Evolutionary conservation across 1,140 invertebrate species (phyloP), one percentile per base, ranked within the genome.

Genomic region (Ostrea denselamellosa): DNA sequence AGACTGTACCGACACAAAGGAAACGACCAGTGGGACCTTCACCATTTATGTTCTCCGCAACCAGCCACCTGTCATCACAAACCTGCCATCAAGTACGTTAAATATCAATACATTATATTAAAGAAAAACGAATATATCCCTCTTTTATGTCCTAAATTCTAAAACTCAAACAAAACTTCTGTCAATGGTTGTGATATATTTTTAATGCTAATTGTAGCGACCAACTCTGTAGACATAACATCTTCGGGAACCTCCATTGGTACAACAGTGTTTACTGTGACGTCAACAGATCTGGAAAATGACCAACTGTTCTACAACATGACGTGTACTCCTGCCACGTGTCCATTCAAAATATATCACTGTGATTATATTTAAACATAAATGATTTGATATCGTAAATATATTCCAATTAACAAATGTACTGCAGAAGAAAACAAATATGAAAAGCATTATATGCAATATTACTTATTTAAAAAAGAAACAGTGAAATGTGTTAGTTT

Each of bases 181-280:
- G 12, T 62, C n/a, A 19, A 19, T 8, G n/a, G 7, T 19, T 62
- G 9, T 62, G 5, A 62, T 62, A 0, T 12, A 44, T 14, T 62
- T n/a, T 19, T 12, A 62, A 62, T 14, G 19, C n/a, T 62, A n/a
- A n/a, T 77, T 28, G 12, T 25, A 77, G 68, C 22, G 9, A 4
- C 68, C 22, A 77, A 77, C 17, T 77, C 68, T 8, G 28, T 77
- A 28, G 68, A 77, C 25, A 87, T 87, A 9, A 7, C 87, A 14
- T 71, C 51, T 62, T 53, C 82, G 4, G 77, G 68, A 14, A 85
- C 71, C 58, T 9, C 52, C 12, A 54, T 71, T 51, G 87, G 87
- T 34, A 88, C 87, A 17, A 85, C 34, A 14, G 19, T 88, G 19
- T 88, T 54, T 34, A 88, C 83, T 12, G 87, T 88, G 28, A 88